These are phyloP conservation scores for Scophthalmus maximus DNA, from an alignment of 2,113 vertebrate genomes.

Conservation along the genomic window DNA sequence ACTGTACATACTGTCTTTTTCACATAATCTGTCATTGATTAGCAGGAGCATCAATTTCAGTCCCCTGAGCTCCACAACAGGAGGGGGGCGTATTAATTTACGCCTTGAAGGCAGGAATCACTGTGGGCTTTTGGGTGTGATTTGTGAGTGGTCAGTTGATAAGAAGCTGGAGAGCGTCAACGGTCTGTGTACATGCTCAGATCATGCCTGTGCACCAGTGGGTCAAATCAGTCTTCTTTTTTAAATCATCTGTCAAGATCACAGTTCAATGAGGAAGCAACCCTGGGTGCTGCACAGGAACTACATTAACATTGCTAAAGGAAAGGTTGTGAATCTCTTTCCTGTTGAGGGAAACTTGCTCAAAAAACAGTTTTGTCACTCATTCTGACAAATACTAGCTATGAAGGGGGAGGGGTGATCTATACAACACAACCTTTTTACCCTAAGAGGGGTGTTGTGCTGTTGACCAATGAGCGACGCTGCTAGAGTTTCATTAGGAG, in stretches of 20 bases:
- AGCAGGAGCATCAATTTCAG: constrained; percentile 1
- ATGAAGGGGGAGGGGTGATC: constrained; percentile 4
- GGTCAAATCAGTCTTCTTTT: constrained; percentile 2
- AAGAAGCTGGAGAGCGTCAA: not conserved
- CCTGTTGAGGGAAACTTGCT: not conserved
- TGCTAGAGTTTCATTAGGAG: constrained; percentile 11
- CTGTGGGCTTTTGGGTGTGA: constrained; percentile 14
- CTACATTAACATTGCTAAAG: not conserved
- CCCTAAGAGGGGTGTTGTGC: not conserved
- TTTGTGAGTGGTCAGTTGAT: constrained; percentile 37
- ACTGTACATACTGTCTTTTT: not conserved
- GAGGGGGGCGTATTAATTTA: constrained; percentile 45
- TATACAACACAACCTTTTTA: constrained; percentile 10
- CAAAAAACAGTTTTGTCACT: not conserved
- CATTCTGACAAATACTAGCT: not conserved
- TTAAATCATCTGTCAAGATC: not conserved
- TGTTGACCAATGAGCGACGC: not conserved
- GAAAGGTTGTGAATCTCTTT: constrained; percentile 23
- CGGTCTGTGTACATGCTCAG: constrained; percentile 25
- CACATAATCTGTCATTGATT: constrained; percentile 15
- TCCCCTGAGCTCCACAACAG: constrained; percentile 11
- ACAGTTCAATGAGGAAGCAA: constrained; percentile 3
- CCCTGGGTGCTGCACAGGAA: not conserved
- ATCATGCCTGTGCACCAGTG: constrained; percentile 6
- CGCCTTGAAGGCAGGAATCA: constrained; percentile 31